Conservation (phyloP, 1,140 invertebrate genomes). For the Leptopilina boulardi region DNA sequence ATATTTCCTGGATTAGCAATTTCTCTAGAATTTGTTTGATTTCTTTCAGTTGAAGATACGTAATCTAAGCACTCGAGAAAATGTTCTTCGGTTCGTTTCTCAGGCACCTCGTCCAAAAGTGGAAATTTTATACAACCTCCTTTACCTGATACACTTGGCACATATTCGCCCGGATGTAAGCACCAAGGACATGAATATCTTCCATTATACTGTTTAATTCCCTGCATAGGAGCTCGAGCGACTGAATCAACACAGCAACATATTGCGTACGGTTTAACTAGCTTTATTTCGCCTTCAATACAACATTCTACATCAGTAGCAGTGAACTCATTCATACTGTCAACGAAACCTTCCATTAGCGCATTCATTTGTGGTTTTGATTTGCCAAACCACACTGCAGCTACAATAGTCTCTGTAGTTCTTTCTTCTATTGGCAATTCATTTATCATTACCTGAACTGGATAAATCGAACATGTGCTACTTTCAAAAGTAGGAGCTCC, state of each 20-base stretch:
- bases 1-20: too few species aligned
- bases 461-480: conserved; percentile 35
- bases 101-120: neutral
- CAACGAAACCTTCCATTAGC: conserved; percentile 37
- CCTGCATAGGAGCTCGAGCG: conserved; percentile 41
- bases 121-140: conserved; percentile 33
- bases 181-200: conserved; percentile 35
- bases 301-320: neutral
- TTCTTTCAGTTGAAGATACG: too few species aligned
- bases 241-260: conserved; percentile 26
- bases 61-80: neutral
- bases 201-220: conserved; percentile 26
- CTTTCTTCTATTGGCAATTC: conserved; percentile 41
- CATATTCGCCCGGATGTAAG: conserved; percentile 6
- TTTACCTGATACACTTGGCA: neutral
- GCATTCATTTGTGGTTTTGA: conserved; percentile 42
- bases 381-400: conserved; percentile 23
- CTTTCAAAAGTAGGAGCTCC: conserved; percentile 41
- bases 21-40: too few species aligned
- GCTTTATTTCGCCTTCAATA: conserved; percentile 18
- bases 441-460: conserved; percentile 43
- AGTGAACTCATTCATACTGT: conserved; percentile 36
- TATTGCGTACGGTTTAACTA: neutral
- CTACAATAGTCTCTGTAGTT: conserved; percentile 13
- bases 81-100: conserved; percentile 27